These are phyloP conservation scores for Drosophila punjabiensis DNA, from an alignment of 1,140 invertebrate species.

Conservation along the genomic window DNA sequence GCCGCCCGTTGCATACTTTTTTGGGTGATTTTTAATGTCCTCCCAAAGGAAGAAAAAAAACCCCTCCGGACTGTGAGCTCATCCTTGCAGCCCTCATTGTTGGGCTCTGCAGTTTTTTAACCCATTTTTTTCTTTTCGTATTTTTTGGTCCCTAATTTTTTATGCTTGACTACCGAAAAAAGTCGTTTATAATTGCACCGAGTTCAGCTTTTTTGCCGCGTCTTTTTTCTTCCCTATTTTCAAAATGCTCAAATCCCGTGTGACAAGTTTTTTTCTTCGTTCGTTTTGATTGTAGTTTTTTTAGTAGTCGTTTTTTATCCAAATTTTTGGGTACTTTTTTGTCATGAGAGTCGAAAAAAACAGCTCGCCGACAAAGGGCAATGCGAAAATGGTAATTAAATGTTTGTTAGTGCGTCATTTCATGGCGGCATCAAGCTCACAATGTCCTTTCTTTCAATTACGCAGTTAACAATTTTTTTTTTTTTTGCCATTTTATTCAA, in stretches of 20 bases:
- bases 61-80: slow-evolving; percentile 54
- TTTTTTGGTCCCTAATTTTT: slow-evolving; percentile 59
- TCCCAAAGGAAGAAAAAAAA: slow-evolving; percentile 55
- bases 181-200: slow-evolving; percentile 76
- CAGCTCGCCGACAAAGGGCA: slow-evolving; percentile 26
- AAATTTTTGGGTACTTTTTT: slow-evolving; percentile 41
- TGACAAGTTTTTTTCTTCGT: slow-evolving; percentile 74
- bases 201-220: slow-evolving; percentile 56
- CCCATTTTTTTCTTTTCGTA: slow-evolving; percentile 67
- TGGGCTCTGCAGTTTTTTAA: slow-evolving; percentile 60
- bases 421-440: slow-evolving; percentile 27
- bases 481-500: slow-evolving; percentile 30
- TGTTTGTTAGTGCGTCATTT: slow-evolving; percentile 72
- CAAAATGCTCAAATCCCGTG: slow-evolving; percentile 61
- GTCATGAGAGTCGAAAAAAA: not conserved
- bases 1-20: slow-evolving; percentile 69
- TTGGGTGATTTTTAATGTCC: slow-evolving; percentile 59
- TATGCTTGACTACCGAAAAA: slow-evolving; percentile 80
- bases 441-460: slow-evolving; percentile 45
- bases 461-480: slow-evolving; percentile 54
- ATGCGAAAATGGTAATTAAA: slow-evolving; percentile 76
- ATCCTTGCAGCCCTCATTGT: slow-evolving; percentile 63
- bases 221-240: slow-evolving; percentile 46
- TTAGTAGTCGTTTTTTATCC: slow-evolving; percentile 58
- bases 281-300: slow-evolving; percentile 44